Conservation (phyloP, 2,797 vertebrate genomes). For the Anomalospiza imberbis region DNA sequence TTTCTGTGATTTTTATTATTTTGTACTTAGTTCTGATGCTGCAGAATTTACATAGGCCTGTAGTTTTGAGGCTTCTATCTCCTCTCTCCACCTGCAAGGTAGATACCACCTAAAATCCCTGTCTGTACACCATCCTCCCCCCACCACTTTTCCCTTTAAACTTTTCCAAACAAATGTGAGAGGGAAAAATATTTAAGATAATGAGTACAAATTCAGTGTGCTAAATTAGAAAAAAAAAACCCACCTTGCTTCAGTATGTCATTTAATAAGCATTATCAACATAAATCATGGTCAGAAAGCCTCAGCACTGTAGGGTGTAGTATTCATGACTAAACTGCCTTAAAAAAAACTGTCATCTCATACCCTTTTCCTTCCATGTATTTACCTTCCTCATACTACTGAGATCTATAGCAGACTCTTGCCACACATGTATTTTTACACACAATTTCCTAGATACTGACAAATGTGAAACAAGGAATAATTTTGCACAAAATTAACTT, state of each 20-base stretch:
- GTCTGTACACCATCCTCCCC: background rate
- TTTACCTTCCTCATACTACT: background rate
- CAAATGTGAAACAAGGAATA: background rate
- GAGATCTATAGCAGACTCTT: background rate
- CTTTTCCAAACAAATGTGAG: background rate
- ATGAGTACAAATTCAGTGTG: background rate
- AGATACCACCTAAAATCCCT: slow-evolving; percentile 2
- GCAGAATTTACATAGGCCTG: background rate
- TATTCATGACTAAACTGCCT: slow-evolving; percentile 6
- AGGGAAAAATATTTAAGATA: background rate
- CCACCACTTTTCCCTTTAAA: background rate
- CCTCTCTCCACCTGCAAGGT: background rate
- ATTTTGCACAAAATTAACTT: background rate
- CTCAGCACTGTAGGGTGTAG: background rate
- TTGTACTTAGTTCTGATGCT: background rate
- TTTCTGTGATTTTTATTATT: background rate
- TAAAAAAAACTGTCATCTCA: background rate
- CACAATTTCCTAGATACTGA: background rate
- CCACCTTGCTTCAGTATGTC: background rate
- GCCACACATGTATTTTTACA: background rate
- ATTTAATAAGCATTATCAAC: slow-evolving; percentile 9
- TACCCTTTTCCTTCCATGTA: background rate
- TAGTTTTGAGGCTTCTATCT: background rate
- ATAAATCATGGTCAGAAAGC: slow-evolving; percentile 23
- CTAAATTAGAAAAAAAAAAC: background rate